phyloP scores from a whole-genome alignment of 2,113 vertebrate species.

The Protomyctophum bolini region DNA sequence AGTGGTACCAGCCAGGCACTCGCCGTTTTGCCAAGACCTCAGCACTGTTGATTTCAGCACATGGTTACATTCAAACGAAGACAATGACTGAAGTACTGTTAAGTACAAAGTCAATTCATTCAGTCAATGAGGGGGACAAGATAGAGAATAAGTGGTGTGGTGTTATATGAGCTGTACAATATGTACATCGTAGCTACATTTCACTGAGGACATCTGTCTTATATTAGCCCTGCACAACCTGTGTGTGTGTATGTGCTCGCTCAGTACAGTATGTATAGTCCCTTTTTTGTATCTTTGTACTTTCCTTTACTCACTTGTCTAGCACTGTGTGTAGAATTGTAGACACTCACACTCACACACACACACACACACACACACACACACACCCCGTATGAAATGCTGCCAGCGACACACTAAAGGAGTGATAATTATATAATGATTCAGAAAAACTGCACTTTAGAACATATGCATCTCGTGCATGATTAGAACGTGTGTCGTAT shows the following conservation, averaged over 20 bases:
- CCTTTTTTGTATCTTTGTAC: not conserved
- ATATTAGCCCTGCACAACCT: not conserved
- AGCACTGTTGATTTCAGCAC: no score
- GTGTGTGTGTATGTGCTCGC: slow-evolving; percentile 8
- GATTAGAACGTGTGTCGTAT: slow-evolving; percentile 7
- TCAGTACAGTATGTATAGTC: not conserved
- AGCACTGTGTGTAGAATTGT: not conserved
- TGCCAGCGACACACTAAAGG: slow-evolving; percentile 33
- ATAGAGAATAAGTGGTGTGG: slow-evolving; percentile 28
- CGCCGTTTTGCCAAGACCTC: no score
- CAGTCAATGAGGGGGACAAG: not conserved
- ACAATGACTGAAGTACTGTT: no score
- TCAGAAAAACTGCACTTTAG: slow-evolving; percentile 26
- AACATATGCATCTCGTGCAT: slow-evolving; percentile 1
- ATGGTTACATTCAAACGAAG: no score
- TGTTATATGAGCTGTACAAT: not conserved
- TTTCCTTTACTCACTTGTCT: no score
- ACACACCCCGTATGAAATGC: slow-evolving; percentile 43
- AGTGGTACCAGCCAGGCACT: no score
- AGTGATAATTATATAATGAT: slow-evolving; percentile 54
- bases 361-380: slow-evolving; percentile 3
- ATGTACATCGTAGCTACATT: no score
- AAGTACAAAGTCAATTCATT: no score
- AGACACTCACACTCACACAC: not conserved
- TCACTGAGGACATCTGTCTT: no score